A percentile compares a stretch with the other conserved stretches of the same genome.
Evolutionary conservation across 2,888 invertebrate species (phyloP).

Genomic region (Nymphalis polychloros): DNA sequence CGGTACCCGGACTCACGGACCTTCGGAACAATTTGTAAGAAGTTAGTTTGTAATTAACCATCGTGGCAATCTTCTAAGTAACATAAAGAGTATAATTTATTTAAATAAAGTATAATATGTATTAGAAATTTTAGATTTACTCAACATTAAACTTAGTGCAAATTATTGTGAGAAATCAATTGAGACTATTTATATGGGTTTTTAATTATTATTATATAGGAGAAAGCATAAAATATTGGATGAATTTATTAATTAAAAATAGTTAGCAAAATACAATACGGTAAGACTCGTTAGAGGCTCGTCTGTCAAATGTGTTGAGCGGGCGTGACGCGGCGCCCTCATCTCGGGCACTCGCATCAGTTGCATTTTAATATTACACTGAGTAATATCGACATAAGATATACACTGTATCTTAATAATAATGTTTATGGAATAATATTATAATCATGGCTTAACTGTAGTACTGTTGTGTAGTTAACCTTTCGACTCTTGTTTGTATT

Average conservation of each 20-base stretch:
- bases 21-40: conserved; percentile 77
- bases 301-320: conserved; percentile 71
- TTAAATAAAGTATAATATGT: conserved; percentile 79
- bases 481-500: conserved; percentile 80
- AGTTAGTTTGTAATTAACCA: conserved; percentile 80
- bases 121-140: conserved; percentile 82
- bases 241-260: conserved; percentile 82
- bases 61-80: conserved; percentile 79
- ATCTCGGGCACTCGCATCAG: conserved; percentile 45
- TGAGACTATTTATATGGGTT: conserved; percentile 81
- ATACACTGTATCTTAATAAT: conserved; percentile 72
- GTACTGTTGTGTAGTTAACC: conserved; percentile 80
- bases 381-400: conserved; percentile 71
- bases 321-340: conserved; percentile 36
- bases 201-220: conserved; percentile 81
- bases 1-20: conserved; percentile 65
- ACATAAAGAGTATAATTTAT: conserved; percentile 81
- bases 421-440: conserved; percentile 76
- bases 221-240: conserved; percentile 79
- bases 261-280: conserved; percentile 82
- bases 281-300: conserved; percentile 79
- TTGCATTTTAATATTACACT: conserved; percentile 67
- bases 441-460: conserved; percentile 80
- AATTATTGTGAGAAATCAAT: conserved; percentile 80
- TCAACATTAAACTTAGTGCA: conserved; percentile 81